Evolutionary conservation across 2,113 vertebrate species (phyloP), one percentile per base, ranked within the genome.

Genomic region (Electrona antarctica): DNA sequence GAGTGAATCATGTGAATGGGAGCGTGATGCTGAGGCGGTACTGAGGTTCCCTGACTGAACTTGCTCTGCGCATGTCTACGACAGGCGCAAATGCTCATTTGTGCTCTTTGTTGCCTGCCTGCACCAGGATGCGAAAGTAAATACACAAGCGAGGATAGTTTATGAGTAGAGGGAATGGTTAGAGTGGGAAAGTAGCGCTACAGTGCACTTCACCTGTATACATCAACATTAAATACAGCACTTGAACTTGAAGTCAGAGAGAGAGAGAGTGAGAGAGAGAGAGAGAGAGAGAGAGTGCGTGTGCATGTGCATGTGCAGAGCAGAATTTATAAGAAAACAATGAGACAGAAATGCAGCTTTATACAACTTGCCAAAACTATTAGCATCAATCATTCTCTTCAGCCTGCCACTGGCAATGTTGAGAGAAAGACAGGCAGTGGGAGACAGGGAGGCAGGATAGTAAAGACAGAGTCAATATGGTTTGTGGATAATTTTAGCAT

Each of bases 71-170:
- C n/a, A n/a, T n/a, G n/a, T n/a, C n/a, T n/a, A n/a, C n/a, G n/a
- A n/a, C n/a, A n/a, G n/a, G 70, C 45, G 29, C 54, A 64, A 82
- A 81, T 51, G 73, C 82, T 88, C 78, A 87, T 70, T 74, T 65
- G 48, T 64, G 73, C 28, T 84, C 63, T 78, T 71, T 82, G 69
- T 81, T 76, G 66, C 67, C 52, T 69, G 59, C 57, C 29, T 72
- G 48, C n/a, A 48, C 7, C 65, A 12, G 60, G 64, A 80, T 74
- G 66, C 54, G 55, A 76, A 80, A 81, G 80, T 82, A 83, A 85
- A 81, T 33, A 81, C 67, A 80, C 76, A 75, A 81, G 82, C 79
- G 71, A 75, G 45, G 21, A 61, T 79, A 62, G 82, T 77, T 76
- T 76, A 80, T 41, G 59, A 29, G 13, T 45, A 50, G 56, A 47